A percentile compares a stretch with the other conserved stretches of the same genome.
Conservation (phyloP, 2,888 invertebrate species). For the Andrena bicolor region DNA sequence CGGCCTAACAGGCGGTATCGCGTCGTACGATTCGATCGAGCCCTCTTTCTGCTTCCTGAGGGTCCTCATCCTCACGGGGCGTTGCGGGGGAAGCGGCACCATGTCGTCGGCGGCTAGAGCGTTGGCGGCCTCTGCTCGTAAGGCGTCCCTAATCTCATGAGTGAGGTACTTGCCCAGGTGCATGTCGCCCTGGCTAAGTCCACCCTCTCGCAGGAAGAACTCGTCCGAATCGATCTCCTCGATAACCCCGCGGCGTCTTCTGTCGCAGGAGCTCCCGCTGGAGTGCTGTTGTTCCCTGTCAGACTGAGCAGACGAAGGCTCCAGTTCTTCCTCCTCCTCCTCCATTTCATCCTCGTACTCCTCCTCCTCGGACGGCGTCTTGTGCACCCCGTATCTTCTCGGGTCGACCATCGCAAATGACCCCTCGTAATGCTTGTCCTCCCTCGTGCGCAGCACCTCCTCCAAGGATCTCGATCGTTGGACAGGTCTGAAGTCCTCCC, state of each 20-base stretch:
- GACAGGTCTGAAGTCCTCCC: conserved; percentile 55
- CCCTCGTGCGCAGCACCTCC: conserved; percentile 58
- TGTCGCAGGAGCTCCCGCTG: conserved; percentile 87
- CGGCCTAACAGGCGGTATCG: conserved; percentile 85
- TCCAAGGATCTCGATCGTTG: conserved; percentile 60
- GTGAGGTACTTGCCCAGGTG: conserved; percentile 92
- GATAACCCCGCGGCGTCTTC: conserved; percentile 88
- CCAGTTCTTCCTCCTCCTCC: conserved; percentile 73
- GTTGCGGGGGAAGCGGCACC: conserved; percentile 77
- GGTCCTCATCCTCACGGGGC: conserved; percentile 77
- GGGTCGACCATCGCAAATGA: conserved; percentile 77
- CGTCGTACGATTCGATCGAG: conserved; percentile 75
- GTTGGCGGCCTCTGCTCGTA: conserved; percentile 88
- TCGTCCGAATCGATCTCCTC: conserved; percentile 96
- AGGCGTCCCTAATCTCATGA: conserved; percentile 92
- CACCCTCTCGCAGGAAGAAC: conserved; percentile 93
- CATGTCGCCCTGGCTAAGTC: conserved; percentile 93
- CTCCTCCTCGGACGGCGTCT: conserved; percentile 55
- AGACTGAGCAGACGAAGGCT: conserved; percentile 79
- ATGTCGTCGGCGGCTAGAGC: conserved; percentile 86
- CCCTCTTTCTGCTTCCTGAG: conserved; percentile 77
- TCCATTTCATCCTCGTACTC: conserved; percentile 68
- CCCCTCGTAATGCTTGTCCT: conserved; percentile 53
- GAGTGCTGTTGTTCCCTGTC: conserved; percentile 87
- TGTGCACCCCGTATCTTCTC: conserved; percentile 63